Base-by-base conservation (phyloP, 2,797 vertebrate species). In the Chiroxiphia lanceolata region DNA sequence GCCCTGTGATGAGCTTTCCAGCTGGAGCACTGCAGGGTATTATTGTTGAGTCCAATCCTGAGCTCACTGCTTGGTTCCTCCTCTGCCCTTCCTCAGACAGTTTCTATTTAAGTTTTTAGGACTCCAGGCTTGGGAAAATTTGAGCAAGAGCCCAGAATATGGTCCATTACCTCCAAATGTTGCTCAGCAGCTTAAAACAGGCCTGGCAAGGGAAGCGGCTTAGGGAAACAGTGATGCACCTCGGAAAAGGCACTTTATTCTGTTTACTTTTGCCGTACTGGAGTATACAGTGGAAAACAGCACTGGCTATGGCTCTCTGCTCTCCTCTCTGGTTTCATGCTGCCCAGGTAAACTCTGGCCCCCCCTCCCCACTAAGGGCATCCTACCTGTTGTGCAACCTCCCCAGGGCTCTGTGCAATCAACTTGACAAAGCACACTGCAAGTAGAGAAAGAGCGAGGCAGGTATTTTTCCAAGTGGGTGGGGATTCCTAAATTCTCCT, bases 21-120 rank as follows among this genome's bases (percentile, higher is more conserved):
- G 87, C 82, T 82, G 94, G 11, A 89, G 74, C 80, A 59, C 12
- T 0, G 3, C 87, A 31, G 72, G 63, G 70, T 96, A n/a, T 94
- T 96, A 86, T 96, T 94, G 68, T 89, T 96, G 95, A 93, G 86
- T 64, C 68, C 71, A 74, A 76, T 87, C 85, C 88, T 90, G 94
- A 94, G 86, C 91, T 60, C 83, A 33, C 56, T 0, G 1, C 93
- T 96, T 87, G 94, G 57, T 93, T 97, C 96, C 96, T 96, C 95
- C 94, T 92, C 89, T 90, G 61, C 78, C 71, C 40, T 95, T 53
- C 86, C 72, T 93, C 57, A n/a, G 56, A 79, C 68, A 44, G 83
- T 81, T 95, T 91, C 89, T 93, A 72, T 91, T 95, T 91, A 57
- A 61, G 92, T 60, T 82, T 88, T 87, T 21, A 80, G 45, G 61